These are phyloP conservation scores for Thunnus maccoyii DNA, from an alignment of 2,113 vertebrate species.

Conservation along the genomic window DNA sequence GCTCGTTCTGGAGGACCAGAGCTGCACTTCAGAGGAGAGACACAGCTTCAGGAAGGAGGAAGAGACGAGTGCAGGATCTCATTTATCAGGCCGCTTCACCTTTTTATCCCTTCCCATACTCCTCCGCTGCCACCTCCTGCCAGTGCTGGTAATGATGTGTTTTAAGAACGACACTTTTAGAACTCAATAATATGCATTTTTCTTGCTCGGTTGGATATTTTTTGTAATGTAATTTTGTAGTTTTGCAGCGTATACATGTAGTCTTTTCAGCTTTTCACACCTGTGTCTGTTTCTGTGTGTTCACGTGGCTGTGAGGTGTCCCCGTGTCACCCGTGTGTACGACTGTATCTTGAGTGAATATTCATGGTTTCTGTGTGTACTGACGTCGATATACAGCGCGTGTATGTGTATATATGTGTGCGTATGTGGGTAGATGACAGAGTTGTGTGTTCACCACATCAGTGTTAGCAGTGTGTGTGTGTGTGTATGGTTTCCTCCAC, in stretches of 20 bases:
- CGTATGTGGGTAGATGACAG: slow-evolving; percentile 57
- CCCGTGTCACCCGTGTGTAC: background rate
- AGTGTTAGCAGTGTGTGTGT: slow-evolving; percentile 56
- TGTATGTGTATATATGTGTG: slow-evolving; percentile 1
- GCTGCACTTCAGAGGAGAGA: slow-evolving; percentile 38
- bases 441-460: slow-evolving; percentile 64
- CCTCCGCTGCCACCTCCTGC: background rate
- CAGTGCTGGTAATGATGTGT: background rate
- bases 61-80: slow-evolving; percentile 10
- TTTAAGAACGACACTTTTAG: background rate
- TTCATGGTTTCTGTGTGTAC: background rate
- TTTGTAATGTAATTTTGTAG: background rate
- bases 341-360: background rate
- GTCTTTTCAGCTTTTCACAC: background rate
- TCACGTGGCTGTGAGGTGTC: background rate
- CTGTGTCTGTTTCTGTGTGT: background rate
- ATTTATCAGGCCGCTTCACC: slow-evolving; percentile 8
- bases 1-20: slow-evolving; percentile 39
- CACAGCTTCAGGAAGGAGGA: slow-evolving; percentile 32
- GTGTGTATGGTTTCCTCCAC: slow-evolving; percentile 65
- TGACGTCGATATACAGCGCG: slow-evolving; percentile 1
- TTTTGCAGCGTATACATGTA: background rate
- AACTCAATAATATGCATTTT: background rate
- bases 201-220: background rate
- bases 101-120: no score